These are phyloP conservation scores for Mellivora capensis DNA, from an alignment of 2,113 vertebrate species.

Conservation along the genomic window DNA sequence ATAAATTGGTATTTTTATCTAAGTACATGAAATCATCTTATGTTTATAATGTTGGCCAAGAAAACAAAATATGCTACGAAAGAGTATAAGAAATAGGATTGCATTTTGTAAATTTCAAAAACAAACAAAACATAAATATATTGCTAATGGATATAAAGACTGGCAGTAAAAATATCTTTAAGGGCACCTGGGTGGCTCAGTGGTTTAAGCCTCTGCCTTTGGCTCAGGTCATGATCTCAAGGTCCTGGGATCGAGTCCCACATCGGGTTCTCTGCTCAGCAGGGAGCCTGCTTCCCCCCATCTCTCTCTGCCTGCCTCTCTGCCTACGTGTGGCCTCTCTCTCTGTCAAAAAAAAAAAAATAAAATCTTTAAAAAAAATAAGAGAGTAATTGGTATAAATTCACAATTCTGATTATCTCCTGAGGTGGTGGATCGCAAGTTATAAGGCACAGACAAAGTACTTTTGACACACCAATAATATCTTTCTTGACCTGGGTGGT, in stretches of 20 bases:
- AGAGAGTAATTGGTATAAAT: neutral
- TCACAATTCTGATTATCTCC: neutral
- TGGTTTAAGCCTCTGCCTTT: too few species aligned
- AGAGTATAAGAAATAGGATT: neutral
- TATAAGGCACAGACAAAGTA: neutral
- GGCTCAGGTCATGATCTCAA: too few species aligned
- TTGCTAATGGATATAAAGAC: neutral
- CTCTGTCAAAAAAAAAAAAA: too few species aligned
- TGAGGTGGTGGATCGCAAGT: neutral
- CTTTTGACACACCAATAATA: neutral
- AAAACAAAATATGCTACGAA: neutral
- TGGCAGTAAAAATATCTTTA: neutral
- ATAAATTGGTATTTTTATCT: neutral
- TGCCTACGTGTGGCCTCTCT: too few species aligned
- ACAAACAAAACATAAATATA: neutral
- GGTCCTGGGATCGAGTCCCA: too few species aligned
- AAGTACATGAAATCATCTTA: neutral
- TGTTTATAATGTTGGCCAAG: neutral
- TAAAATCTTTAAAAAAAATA: neutral
- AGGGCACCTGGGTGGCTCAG: too few species aligned
- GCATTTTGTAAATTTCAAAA: neutral
- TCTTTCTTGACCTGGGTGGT: neutral
- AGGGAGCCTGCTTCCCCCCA: too few species aligned
- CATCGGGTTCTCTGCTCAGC: too few species aligned
- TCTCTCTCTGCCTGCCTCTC: too few species aligned